phyloP scores from a whole-genome alignment of 92 coral and sea anemone species.

The Epizoanthus illoricatus region DNA sequence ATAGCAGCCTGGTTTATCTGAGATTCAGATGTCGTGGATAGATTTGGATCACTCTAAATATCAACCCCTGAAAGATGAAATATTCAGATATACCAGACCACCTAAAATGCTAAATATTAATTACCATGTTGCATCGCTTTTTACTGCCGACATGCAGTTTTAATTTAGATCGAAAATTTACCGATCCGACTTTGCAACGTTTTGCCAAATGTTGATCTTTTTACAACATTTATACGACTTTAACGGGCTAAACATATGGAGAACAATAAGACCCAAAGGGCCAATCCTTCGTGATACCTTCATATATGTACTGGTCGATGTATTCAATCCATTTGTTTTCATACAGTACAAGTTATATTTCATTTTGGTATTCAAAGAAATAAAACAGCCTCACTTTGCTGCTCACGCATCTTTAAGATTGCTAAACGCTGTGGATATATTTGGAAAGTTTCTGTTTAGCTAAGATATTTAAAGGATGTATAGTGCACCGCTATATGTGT shows the following conservation, averaged over 20 bases:
- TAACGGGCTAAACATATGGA: conserved; percentile 7
- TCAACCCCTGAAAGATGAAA: background rate
- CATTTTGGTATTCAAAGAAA: no score
- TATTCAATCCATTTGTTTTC: no score
- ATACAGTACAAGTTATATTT: no score
- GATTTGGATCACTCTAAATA: background rate
- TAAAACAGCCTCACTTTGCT: no score
- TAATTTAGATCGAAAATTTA: conserved; percentile 4
- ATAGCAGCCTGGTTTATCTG: background rate
- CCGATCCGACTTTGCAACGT: background rate
- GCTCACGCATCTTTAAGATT: no score
- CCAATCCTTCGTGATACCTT: no score
- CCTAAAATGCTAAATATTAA: background rate
- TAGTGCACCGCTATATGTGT: background rate
- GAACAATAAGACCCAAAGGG: no score
- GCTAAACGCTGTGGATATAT: no score
- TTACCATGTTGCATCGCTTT: background rate
- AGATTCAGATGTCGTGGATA: background rate
- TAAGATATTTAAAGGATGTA: no score
- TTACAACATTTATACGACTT: background rate
- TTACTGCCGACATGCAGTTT: background rate
- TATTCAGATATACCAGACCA: background rate
- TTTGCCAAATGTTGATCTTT: background rate
- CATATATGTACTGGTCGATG: no score
- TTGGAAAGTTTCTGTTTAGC: no score